Evolutionary conservation across 2,888 invertebrate species (phyloP), one percentile per base, ranked within the genome.

Genomic region (Leucophora obtusa): DNA sequence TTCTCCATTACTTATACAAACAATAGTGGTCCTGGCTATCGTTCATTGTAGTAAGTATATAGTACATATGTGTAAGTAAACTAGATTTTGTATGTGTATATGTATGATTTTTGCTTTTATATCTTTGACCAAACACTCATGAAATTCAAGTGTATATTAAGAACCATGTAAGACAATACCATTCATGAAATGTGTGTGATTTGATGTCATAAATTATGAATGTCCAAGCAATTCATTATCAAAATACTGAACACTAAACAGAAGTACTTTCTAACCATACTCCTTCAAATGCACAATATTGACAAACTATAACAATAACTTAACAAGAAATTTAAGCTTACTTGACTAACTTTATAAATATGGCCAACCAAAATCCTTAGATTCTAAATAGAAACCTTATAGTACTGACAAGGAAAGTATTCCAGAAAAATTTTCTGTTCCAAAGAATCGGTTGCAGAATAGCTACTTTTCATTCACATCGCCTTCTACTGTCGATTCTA

Each of bases 201-300:
- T 70, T 60, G 54, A 65, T 54, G 65, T 74, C 70, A 79, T 79
- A 79, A 79, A 79, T 79, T 79, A 79, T 70, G 65, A 79, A 71
- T 79, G 74, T 62, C 66, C 70, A 66, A 66, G 70, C 79, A 70
- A 79, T 79, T 66, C 74, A 74, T 79, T 79, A 79, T 71, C 74
- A 70, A 79, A 79, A 74, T 54, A 18, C 53, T 62, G 43, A 69
- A 54, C 11, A 24, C 63, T 33, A 10, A 72, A 62, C 60, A 63
- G 50, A 11, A 63, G 14, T 21, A 58, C 63, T 53, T 9, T 35
- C 24, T 21, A 60, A 54, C n/a, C 33, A 33, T 58, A 11, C 15
- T 28, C 7, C 47, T 35, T 56, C 11, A 47, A 4, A 47, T 51
- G 17, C 63, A 51, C 33, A 47, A 66, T 63, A 69, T 70, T 63